phyloP scores from a whole-genome alignment of 2,113 vertebrate genomes.

The Sarotherodon lohbergeri region DNA sequence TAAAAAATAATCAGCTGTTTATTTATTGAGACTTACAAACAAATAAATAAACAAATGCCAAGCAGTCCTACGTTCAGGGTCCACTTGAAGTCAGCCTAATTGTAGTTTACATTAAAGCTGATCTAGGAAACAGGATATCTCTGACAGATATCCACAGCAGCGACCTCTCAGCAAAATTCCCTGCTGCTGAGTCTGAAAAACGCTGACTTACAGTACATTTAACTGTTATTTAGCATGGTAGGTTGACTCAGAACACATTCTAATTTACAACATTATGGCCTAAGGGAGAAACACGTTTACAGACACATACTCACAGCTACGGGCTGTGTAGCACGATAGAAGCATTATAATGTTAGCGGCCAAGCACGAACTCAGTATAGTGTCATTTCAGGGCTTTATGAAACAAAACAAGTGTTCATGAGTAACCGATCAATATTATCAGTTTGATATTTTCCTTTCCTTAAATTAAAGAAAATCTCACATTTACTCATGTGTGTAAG shows the following conservation, averaged over 20 bases:
- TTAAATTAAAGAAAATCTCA: not conserved
- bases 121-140: not conserved
- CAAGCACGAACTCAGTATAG: not conserved
- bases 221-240: slow-evolving; percentile 20
- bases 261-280: slow-evolving; percentile 19
- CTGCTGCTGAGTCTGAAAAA: slow-evolving; percentile 1
- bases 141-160: not conserved
- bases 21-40: slow-evolving; percentile 2
- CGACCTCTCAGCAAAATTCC: slow-evolving; percentile 3
- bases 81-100: not conserved
- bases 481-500: not conserved
- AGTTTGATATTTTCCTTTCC: not conserved
- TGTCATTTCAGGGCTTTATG: not conserved
- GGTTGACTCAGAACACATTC: slow-evolving; percentile 6
- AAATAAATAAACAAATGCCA: not conserved
- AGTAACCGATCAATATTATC: not conserved
- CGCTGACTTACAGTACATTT: slow-evolving; percentile 24
- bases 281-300: not conserved
- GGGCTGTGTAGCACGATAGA: not conserved
- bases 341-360: not conserved
- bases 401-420: not conserved
- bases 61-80: not conserved
- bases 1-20: not conserved
- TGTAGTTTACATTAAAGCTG: slow-evolving; percentile 18
- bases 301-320: not conserved